A percentile compares a stretch with the other conserved stretches of the same genome.
Evolutionary conservation across 2,888 invertebrate genomes (phyloP).

Genomic region (Chydorus sphaericus): DNA sequence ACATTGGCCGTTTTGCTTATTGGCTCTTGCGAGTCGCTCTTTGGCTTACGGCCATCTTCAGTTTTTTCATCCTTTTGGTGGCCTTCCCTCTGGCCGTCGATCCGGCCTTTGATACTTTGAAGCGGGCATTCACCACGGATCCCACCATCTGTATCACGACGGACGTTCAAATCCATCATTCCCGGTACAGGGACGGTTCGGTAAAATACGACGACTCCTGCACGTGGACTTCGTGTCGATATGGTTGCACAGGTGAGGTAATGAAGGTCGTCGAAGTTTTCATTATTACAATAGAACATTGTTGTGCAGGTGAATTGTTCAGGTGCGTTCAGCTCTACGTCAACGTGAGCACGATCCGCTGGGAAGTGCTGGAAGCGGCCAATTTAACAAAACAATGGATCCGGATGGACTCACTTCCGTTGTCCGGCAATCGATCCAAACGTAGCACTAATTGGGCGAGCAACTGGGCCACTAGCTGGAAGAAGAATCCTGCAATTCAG

Average conservation of each 20-base stretch:
- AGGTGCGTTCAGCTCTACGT: neutral
- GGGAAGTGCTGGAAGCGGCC: neutral
- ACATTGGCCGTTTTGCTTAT: neutral
- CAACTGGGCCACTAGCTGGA: neutral
- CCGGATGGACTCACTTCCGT: neutral
- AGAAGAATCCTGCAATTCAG: neutral
- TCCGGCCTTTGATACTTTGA: slow-evolving; percentile 5
- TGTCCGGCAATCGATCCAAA: neutral
- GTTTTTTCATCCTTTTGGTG: neutral
- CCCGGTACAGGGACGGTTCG: neutral
- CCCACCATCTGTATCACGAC: slow-evolving; percentile 9
- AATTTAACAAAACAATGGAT: neutral
- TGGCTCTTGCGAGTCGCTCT: neutral
- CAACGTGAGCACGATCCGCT: neutral
- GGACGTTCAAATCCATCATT: neutral
- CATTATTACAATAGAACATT: neutral
- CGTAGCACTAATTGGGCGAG: neutral
- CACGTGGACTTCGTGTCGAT: slow-evolving; percentile 13
- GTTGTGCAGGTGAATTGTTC: neutral
- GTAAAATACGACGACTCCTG: slow-evolving; percentile 5
- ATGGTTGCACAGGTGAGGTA: slow-evolving; percentile 12
- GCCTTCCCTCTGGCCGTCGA: neutral
- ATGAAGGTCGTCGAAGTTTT: too few relatives aligned
- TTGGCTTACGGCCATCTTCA: neutral
- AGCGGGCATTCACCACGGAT: neutral